Evolutionary conservation across 2,113 vertebrate species (phyloP), one percentile per base, ranked within the genome.

Genomic region (Charadrius vociferus): DNA sequence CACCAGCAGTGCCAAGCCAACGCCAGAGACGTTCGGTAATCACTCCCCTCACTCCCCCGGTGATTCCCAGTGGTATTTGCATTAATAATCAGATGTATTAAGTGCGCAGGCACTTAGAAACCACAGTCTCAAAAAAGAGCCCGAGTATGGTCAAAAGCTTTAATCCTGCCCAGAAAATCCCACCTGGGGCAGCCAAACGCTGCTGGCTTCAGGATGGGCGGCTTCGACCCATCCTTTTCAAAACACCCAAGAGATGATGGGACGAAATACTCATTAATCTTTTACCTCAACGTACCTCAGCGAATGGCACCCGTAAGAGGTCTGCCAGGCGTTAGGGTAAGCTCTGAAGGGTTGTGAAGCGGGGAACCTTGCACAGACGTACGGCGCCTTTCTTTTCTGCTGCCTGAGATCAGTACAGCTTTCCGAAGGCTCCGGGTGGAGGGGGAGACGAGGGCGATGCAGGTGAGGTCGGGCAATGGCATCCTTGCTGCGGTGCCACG

Each of bases 31-130:
- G 1, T 9, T 73, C 2, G 83, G 92, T 97, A 95, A 95, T 4
- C 1, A 0, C 65, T 18, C 10, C 43, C 20, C 23, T 20, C 3
- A 0, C 1, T 10, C 75, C 23, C 39, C 7, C 21, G 0, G 2
- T 1, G 14, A 3, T 1, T 20, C 30, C 86, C 22, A 17, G n/a
- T 1, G 30, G 26, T 3, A 2, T n/a, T 56, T 6, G 41, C 1
- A 6, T 11, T 5, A 8, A 9, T 20, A 13, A 52, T 52, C 15
- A 3, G 13, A 18, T 63, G 37, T 37, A 13, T 29, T 4, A 8
- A 14, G 43, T 1, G 41, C 45, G 9, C 22, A 3, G 41, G 16
- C 45, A 45, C 45, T 45, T 45, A 67, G 56, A 12, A 61, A 23
- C n/a, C 4, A 0, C 32, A 8, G 17, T 63, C n/a, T 23, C 26